These are phyloP conservation scores for Setipinna tenuifilis DNA, from an alignment of 2,797 vertebrate species.

Conservation along the genomic window DNA sequence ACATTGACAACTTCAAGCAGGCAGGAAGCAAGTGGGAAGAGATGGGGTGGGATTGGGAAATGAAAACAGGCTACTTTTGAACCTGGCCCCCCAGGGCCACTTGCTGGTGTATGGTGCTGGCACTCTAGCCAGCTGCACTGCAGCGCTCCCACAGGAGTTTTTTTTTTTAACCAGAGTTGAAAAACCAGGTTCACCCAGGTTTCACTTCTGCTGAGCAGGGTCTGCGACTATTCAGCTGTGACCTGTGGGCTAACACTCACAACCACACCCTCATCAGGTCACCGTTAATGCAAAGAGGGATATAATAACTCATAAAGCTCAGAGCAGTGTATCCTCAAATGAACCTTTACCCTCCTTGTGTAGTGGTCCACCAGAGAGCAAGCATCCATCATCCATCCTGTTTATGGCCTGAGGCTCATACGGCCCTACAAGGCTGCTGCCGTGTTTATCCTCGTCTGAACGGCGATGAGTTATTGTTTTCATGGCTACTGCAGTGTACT, in stretches of 20 bases:
- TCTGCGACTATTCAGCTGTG: not conserved
- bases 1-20: too few species aligned
- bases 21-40: too few species aligned
- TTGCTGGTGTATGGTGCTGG: too few species aligned
- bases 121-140: too few species aligned
- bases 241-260: not conserved
- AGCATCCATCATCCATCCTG: slow-evolving; percentile 23
- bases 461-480: slow-evolving; percentile 50
- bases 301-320: not conserved
- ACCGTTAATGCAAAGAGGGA: not conserved
- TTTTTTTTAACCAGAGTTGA: too few species aligned
- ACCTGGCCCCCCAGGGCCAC: too few species aligned
- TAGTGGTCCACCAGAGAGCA: too few species aligned
- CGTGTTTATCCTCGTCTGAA: slow-evolving; percentile 29
- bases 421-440: not conserved
- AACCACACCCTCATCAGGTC: not conserved
- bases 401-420: slow-evolving; percentile 6
- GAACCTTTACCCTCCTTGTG: not conserved
- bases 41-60: too few species aligned
- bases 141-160: too few species aligned
- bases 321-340: not conserved
- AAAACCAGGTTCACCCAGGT: too few species aligned
- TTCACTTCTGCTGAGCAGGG: slow-evolving; percentile 23
- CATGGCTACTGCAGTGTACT: not conserved
- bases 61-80: too few species aligned